These are phyloP conservation scores for Macrobrachium rosenbergii DNA, from an alignment of 1,140 invertebrate genomes.

Conservation along the genomic window DNA sequence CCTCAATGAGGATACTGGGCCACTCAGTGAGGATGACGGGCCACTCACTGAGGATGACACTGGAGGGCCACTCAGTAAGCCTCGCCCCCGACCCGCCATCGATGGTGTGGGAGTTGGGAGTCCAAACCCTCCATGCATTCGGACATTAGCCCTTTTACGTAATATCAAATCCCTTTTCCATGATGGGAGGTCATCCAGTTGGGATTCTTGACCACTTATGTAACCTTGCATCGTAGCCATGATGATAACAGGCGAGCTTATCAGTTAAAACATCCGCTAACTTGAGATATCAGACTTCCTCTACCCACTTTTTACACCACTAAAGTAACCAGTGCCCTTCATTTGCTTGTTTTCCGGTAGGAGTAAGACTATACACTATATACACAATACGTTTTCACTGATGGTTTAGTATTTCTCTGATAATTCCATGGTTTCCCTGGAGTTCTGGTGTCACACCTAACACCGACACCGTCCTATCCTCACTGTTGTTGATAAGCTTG, in stretches of 20 bases:
- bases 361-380: slow-evolving; percentile 49
- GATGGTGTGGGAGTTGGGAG: slow-evolving; percentile 36
- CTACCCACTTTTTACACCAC: slow-evolving; percentile 36
- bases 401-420: slow-evolving; percentile 30
- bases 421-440: slow-evolving; percentile 28
- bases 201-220: slow-evolving; percentile 57
- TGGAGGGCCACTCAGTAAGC: slow-evolving; percentile 55
- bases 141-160: slow-evolving; percentile 63
- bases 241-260: slow-evolving; percentile 27
- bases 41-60: background rate
- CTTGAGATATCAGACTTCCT: slow-evolving; percentile 57
- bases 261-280: slow-evolving; percentile 60
- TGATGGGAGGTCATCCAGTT: slow-evolving; percentile 58
- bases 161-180: slow-evolving; percentile 65
- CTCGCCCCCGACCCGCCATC: slow-evolving; percentile 48
- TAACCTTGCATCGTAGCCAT: slow-evolving; percentile 56
- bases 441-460: slow-evolving; percentile 28
- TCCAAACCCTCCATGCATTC: slow-evolving; percentile 51
- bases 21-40: slow-evolving; percentile 34
- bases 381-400: slow-evolving; percentile 25
- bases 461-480: slow-evolving; percentile 56
- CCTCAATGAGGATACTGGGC: slow-evolving; percentile 57
- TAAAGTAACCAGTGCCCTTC: slow-evolving; percentile 33
- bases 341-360: slow-evolving; percentile 8
- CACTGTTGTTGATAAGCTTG: slow-evolving; percentile 63